These are phyloP conservation scores for Microplitis demolitor DNA, from an alignment of 1,140 invertebrate species.

Conservation along the genomic window DNA sequence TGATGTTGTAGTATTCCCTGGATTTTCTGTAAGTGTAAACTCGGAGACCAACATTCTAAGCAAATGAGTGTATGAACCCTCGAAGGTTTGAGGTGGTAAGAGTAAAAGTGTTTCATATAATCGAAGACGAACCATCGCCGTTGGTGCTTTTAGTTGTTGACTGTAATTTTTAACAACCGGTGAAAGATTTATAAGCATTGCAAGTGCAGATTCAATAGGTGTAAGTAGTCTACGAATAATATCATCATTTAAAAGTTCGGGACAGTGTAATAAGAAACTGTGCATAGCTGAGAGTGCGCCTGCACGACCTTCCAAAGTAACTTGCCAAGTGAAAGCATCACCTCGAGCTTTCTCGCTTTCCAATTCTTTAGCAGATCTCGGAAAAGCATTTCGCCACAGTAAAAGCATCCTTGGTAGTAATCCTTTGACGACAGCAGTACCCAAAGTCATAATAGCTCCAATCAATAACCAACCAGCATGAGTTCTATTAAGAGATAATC, in stretches of 20 bases:
- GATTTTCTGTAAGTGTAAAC: slow-evolving; percentile 94
- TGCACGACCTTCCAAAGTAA: slow-evolving; percentile 93
- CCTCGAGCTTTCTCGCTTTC: slow-evolving; percentile 97
- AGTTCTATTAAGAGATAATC: slow-evolving; percentile 91
- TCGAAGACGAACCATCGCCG: slow-evolving; percentile 88
- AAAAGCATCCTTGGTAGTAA: slow-evolving; percentile 90
- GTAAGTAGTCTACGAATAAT: slow-evolving; percentile 84
- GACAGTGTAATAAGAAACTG: slow-evolving; percentile 89
- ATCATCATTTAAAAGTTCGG: slow-evolving; percentile 89
- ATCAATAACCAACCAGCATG: slow-evolving; percentile 97
- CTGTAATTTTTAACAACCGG: slow-evolving; percentile 91
- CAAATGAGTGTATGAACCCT: slow-evolving; percentile 84
- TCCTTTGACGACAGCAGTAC: slow-evolving; percentile 85
- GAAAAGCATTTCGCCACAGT: slow-evolving; percentile 98
- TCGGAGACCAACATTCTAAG: slow-evolving; percentile 95
- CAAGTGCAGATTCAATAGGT: slow-evolving; percentile 92
- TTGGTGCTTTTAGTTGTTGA: slow-evolving; percentile 89
- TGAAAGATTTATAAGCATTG: slow-evolving; percentile 88
- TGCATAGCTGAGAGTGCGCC: slow-evolving; percentile 95
- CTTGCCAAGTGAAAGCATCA: slow-evolving; percentile 99
- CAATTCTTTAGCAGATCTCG: slow-evolving; percentile 91
- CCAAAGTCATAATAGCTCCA: slow-evolving; percentile 94
- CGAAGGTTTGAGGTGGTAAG: slow-evolving; percentile 82
- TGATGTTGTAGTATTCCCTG: slow-evolving; percentile 92
- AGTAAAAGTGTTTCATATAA: slow-evolving; percentile 89